Evolutionary conservation across 1,140 invertebrate species (phyloP).

Genomic region (Sinella curviseta): DNA sequence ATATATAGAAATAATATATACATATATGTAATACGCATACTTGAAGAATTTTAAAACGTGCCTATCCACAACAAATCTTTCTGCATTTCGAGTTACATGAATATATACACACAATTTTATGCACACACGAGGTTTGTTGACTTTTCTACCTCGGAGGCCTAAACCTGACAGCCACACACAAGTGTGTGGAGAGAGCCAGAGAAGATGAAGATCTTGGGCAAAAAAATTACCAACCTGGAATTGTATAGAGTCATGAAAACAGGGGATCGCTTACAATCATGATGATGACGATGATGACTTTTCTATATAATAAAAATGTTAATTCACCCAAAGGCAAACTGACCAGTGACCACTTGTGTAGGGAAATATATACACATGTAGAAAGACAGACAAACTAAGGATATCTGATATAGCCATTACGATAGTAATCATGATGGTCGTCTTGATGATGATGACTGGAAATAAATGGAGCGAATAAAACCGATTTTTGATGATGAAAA

Average conservation of each 20-base stretch:
- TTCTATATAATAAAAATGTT: background rate
- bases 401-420: too few species aligned
- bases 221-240: too few species aligned
- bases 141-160: conserved; percentile 24
- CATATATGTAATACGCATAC: too few species aligned
- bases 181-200: background rate
- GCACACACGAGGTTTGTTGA: conserved; percentile 8
- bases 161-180: conserved; percentile 22
- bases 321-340: conserved; percentile 5
- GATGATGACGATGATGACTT: conserved; percentile 1
- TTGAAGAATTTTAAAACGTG: background rate
- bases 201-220: background rate
- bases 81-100: background rate
- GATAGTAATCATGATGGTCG: too few species aligned
- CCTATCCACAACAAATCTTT: background rate
- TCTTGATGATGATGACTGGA: too few species aligned
- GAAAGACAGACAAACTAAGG: too few species aligned
- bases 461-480: too few species aligned
- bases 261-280: background rate
- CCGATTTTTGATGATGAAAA: too few species aligned
- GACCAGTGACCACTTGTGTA: too few species aligned
- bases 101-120: background rate
- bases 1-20: too few species aligned
- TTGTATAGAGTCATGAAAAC: too few species aligned
- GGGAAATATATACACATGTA: too few species aligned